Conservation (phyloP, 2,797 vertebrate genomes). For the Xerus rutilus region DNA sequence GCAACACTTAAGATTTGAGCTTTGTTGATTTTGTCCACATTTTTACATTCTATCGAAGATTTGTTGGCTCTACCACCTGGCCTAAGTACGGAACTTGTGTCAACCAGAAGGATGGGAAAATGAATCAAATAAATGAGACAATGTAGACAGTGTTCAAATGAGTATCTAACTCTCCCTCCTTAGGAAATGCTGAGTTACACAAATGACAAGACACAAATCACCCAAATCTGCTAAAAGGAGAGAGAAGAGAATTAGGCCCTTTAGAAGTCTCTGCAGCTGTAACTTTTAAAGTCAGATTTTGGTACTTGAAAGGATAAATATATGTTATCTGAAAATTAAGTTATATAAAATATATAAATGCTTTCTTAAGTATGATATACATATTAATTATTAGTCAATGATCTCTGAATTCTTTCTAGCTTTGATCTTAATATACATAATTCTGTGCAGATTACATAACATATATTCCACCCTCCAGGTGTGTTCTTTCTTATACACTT, state of each 20-base stretch:
- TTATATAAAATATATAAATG: background rate
- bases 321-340: background rate
- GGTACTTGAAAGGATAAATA: background rate
- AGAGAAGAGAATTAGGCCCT: background rate
- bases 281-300: background rate
- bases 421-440: background rate
- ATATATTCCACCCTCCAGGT: background rate
- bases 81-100: slow-evolving; percentile 53
- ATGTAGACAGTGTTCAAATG: slow-evolving; percentile 73
- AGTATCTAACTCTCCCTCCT: slow-evolving; percentile 47
- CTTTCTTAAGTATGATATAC: background rate
- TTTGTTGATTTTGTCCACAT: slow-evolving; percentile 58
- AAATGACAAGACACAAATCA: slow-evolving; percentile 76
- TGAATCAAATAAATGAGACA: slow-evolving; percentile 75
- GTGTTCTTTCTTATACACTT: background rate
- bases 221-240: slow-evolving; percentile 8
- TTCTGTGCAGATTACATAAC: background rate
- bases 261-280: background rate
- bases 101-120: slow-evolving; percentile 67
- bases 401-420: background rate
- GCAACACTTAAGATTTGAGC: slow-evolving; percentile 19
- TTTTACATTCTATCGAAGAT: slow-evolving; percentile 59
- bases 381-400: background rate
- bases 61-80: slow-evolving; percentile 62
- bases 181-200: slow-evolving; percentile 75